Evolutionary conservation across 1,140 invertebrate species (phyloP).

Genomic region (Orius laevigatus): DNA sequence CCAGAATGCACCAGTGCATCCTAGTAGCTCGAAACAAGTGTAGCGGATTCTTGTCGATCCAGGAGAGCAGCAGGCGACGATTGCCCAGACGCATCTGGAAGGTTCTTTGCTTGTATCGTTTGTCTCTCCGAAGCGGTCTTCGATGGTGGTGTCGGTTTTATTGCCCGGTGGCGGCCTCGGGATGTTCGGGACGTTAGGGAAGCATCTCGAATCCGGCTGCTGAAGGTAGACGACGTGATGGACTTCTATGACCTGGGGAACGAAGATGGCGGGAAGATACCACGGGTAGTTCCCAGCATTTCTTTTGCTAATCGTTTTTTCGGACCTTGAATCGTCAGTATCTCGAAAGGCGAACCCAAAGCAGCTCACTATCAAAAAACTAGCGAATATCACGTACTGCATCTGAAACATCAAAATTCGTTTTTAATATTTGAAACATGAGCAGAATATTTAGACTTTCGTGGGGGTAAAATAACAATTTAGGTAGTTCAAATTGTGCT

Average conservation of each 20-base stretch:
- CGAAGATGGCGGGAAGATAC: not conserved
- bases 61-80: conserved; percentile 43
- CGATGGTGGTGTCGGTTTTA: not conserved
- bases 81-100: conserved; percentile 42
- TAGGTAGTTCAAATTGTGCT: no score
- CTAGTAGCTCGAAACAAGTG: conserved; percentile 44
- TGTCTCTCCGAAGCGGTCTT: conserved; percentile 1
- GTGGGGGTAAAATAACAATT: no score
- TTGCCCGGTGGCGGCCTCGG: not conserved
- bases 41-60: conserved; percentile 26
- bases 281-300: not conserved
- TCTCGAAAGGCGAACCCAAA: no score
- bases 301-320: not conserved
- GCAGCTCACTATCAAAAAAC: no score
- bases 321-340: not conserved
- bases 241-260: conserved; percentile 2
- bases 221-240: conserved; percentile 10
- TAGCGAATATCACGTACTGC: not conserved
- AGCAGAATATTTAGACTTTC: no score
- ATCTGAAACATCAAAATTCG: not conserved
- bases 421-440: not conserved
- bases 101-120: conserved; percentile 25
- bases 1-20: conserved; percentile 45
- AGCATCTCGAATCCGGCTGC: not conserved
- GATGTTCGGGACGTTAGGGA: not conserved